Conservation (phyloP, 1,140 invertebrate genomes). For the Aphelenchoides fujianensis region DNA sequence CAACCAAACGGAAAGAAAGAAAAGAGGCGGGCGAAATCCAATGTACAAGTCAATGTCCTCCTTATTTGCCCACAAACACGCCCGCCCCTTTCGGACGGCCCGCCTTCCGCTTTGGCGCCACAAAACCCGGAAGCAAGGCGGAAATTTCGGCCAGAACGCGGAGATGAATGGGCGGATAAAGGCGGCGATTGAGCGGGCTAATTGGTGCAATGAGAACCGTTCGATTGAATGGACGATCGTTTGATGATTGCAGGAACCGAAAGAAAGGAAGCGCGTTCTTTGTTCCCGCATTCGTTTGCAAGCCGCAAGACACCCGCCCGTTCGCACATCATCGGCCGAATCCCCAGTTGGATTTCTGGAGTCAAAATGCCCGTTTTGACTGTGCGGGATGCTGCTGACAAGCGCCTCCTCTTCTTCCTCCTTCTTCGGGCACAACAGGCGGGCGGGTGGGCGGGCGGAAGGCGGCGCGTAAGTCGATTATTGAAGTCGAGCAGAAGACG, state of each 20-base stretch:
- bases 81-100: too few species aligned
- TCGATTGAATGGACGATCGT: not conserved
- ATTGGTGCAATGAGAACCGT: too few species aligned
- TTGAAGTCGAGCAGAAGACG: too few species aligned
- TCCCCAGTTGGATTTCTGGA: not conserved
- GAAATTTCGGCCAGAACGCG: not conserved
- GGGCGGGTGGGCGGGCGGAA: too few species aligned
- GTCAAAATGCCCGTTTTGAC: not conserved
- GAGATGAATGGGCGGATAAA: not conserved
- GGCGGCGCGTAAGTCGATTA: too few species aligned
- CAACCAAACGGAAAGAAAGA: too few species aligned
- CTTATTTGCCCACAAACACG: not conserved
- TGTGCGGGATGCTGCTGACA: not conserved
- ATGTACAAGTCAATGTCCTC: slow-evolving; percentile 1
- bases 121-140: not conserved
- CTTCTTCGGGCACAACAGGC: too few species aligned
- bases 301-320: not conserved
- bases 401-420: too few species aligned
- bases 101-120: not conserved
- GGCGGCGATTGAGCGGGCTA: not conserved
- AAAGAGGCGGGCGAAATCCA: slow-evolving; percentile 1
- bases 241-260: not conserved
- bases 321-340: not conserved
- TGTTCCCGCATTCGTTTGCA: too few species aligned
- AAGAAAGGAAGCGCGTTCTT: not conserved